A percentile compares a stretch with the other conserved stretches of the same genome.
These are phyloP conservation scores for Dolichotis patagonum DNA, from an alignment of 2,113 vertebrate genomes.

Conservation along the genomic window DNA sequence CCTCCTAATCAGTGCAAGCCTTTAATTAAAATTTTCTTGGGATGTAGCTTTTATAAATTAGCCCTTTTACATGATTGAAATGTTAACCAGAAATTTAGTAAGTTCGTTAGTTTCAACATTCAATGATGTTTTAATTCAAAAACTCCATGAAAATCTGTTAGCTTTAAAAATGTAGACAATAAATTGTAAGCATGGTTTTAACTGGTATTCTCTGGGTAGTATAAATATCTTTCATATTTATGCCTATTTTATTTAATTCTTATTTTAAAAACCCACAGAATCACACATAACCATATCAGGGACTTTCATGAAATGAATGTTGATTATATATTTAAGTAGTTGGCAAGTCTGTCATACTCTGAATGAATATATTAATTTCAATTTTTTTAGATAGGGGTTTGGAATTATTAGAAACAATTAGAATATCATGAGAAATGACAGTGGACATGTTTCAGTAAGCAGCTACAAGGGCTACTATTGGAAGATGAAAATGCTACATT, in stretches of 20 bases:
- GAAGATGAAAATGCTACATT: not conserved
- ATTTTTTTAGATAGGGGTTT: not conserved
- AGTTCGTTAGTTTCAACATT: not conserved
- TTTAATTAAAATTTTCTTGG: not conserved
- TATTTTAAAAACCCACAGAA: not conserved
- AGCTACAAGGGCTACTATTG: not conserved
- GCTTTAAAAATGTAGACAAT: not conserved
- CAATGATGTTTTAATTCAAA: slow-evolving; percentile 34
- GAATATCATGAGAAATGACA: slow-evolving; percentile 35
- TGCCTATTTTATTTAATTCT: not conserved
- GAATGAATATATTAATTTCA: not conserved
- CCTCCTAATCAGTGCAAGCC: not conserved
- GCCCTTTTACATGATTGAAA: not conserved
- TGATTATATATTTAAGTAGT: not conserved
- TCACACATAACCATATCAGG: not conserved
- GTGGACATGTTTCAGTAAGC: slow-evolving; percentile 31
- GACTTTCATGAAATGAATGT: not conserved
- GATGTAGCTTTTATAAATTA: not conserved
- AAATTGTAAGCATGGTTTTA: not conserved
- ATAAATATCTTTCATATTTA: not conserved
- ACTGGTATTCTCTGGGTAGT: not conserved
- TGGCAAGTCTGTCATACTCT: not conserved
- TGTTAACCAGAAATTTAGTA: not conserved
- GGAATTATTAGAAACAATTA: not conserved
- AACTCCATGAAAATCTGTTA: not conserved